Conservation (phyloP, 2,113 vertebrate genomes). For the Paramisgurnus dabryanus region DNA sequence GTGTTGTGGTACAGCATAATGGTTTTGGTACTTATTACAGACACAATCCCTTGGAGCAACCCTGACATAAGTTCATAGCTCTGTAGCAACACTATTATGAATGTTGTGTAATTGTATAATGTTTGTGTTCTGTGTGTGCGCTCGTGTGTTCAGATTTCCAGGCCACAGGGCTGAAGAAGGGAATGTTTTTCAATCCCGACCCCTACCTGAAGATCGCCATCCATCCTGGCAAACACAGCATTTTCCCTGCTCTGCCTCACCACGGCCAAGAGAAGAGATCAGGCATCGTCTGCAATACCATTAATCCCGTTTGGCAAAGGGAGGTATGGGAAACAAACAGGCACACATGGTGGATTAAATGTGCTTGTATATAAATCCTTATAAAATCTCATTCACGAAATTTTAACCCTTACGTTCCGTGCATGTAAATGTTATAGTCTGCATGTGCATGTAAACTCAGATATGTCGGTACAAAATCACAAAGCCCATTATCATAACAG, state of each 20-base stretch:
- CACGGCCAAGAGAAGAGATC: slow-evolving; percentile 87
- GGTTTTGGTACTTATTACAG: not conserved
- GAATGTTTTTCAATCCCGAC: slow-evolving; percentile 90
- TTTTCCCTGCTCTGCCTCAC: slow-evolving; percentile 86
- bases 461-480: slow-evolving; percentile 4
- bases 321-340: slow-evolving; percentile 72
- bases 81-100: no score
- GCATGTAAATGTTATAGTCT: slow-evolving; percentile 4
- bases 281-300: slow-evolving; percentile 81
- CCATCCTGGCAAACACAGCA: slow-evolving; percentile 87
- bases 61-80: no score
- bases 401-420: slow-evolving; percentile 23
- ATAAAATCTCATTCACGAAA: slow-evolving; percentile 1
- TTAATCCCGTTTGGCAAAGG: slow-evolving; percentile 85
- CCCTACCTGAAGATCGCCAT: slow-evolving; percentile 90
- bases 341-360: not conserved
- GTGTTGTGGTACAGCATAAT: not conserved
- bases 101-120: no score
- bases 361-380: slow-evolving; percentile 1
- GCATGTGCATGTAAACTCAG: not conserved
- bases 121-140: not conserved
- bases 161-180: slow-evolving; percentile 86
- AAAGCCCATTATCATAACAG: not conserved
- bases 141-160: slow-evolving; percentile 77
- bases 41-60: no score